These are phyloP conservation scores for Dicentrarchus labrax DNA, from an alignment of 2,113 vertebrate species.

Conservation along the genomic window DNA sequence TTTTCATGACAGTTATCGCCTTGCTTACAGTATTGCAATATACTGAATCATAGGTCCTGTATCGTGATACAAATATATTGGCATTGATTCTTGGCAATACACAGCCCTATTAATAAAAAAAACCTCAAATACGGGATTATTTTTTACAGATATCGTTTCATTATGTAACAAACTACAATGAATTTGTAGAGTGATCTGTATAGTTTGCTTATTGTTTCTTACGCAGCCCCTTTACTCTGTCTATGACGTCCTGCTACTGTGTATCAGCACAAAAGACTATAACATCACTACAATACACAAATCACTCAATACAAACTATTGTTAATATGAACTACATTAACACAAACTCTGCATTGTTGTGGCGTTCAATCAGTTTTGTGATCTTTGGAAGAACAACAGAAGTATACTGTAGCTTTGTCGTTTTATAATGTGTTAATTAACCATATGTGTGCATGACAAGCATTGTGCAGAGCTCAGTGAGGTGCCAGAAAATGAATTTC, in stretches of 20 bases:
- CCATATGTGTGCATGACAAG: constrained; percentile 20
- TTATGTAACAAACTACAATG: too few species aligned
- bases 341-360: not conserved
- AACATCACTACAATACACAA: not conserved
- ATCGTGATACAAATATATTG: too few species aligned
- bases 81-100: too few species aligned
- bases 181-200: not conserved
- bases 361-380: not conserved
- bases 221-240: not conserved
- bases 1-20: too few species aligned
- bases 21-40: too few species aligned
- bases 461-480: constrained; percentile 14
- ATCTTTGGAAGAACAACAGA: constrained; percentile 36
- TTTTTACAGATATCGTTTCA: too few species aligned
- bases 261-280: not conserved
- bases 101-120: too few species aligned
- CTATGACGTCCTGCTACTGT: not conserved
- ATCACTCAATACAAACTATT: not conserved
- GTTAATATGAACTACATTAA: not conserved
- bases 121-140: too few species aligned
- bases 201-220: not conserved
- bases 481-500: constrained; percentile 51
- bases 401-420: not conserved
- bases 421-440: constrained; percentile 19
- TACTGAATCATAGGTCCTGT: too few species aligned